Evolutionary conservation across 2,888 invertebrate species (phyloP).

Genomic region (Tachina grossa): DNA sequence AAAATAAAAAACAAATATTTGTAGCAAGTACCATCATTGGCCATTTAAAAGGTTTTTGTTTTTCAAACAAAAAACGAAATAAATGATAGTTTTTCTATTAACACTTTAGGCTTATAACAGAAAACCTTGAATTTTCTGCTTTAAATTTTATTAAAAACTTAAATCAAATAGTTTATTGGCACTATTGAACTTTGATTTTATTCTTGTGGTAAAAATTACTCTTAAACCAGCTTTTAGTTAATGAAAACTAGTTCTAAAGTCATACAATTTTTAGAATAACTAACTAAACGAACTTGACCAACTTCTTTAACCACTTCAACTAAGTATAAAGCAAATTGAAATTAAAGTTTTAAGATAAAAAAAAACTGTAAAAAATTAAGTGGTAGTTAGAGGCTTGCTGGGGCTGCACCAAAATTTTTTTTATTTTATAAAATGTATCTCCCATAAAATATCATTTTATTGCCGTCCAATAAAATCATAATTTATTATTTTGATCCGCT

Average conservation of each 20-base stretch:
- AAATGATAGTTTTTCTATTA: no score
- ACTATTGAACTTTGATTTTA: constrained; percentile 13
- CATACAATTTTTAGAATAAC: constrained; percentile 30
- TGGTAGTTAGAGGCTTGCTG: no score
- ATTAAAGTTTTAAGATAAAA: constrained; percentile 3
- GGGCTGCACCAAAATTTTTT: no score
- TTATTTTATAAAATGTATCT: no score
- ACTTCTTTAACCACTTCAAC: constrained; percentile 35
- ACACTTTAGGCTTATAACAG: neutral
- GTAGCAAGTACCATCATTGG: no score
- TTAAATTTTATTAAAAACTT: neutral
- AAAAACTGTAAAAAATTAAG: neutral
- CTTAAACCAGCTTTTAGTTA: neutral
- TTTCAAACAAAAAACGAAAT: no score
- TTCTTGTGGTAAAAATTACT: neutral
- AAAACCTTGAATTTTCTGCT: constrained; percentile 21
- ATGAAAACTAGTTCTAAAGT: constrained; percentile 32
- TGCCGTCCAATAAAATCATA: no score
- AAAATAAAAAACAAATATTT: no score
- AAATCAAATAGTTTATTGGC: neutral
- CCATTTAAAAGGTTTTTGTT: no score
- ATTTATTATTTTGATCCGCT: no score
- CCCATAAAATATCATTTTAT: no score
- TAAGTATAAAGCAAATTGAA: constrained; percentile 19
- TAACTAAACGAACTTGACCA: constrained; percentile 67